These are phyloP conservation scores for Calephelis nemesis DNA, from an alignment of 1,140 invertebrate species.

Conservation along the genomic window DNA sequence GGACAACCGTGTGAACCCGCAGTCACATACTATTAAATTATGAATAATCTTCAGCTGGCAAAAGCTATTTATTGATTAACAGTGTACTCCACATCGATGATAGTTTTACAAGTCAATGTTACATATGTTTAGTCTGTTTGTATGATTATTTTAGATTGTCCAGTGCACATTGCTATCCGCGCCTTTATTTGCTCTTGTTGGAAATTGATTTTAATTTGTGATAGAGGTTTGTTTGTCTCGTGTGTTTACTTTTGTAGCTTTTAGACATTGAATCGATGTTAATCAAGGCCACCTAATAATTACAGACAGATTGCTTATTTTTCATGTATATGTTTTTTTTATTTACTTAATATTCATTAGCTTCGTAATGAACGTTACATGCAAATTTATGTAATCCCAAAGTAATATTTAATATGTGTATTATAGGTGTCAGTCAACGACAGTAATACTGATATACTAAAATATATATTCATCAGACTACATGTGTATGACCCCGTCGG, in stretches of 20 bases:
- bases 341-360: too few relatives aligned
- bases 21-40: constrained; percentile 50
- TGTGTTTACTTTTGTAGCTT: neutral
- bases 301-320: too few relatives aligned
- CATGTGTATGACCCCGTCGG: too few relatives aligned
- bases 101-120: constrained; percentile 25
- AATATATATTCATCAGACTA: too few relatives aligned
- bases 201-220: constrained; percentile 16
- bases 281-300: too few relatives aligned
- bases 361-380: too few relatives aligned
- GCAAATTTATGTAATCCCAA: too few relatives aligned
- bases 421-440: too few relatives aligned
- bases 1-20: constrained; percentile 35
- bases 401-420: too few relatives aligned
- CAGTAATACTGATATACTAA: too few relatives aligned
- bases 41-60: constrained; percentile 37
- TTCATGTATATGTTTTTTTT: too few relatives aligned
- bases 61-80: constrained; percentile 26
- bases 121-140: constrained; percentile 25
- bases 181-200: neutral
- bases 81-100: constrained; percentile 34
- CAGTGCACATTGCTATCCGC: neutral
- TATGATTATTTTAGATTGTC: constrained; percentile 29
- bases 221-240: neutral
- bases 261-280: neutral